A percentile compares a stretch with the other conserved stretches of the same genome.
phyloP scores from a whole-genome alignment of 2,797 vertebrate species.

The Fratercula arctica region DNA sequence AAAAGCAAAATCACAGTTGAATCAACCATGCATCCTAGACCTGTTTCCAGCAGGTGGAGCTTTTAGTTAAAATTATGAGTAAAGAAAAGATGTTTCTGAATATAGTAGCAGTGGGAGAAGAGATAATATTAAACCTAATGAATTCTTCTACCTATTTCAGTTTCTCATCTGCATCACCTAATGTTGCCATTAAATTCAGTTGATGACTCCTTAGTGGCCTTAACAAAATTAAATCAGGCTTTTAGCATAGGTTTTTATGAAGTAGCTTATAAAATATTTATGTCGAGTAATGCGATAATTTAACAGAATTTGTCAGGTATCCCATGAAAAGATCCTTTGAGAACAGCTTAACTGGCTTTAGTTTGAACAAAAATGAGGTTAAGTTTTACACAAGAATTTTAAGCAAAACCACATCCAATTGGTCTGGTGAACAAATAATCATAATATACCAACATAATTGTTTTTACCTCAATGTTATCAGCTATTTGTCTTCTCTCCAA shows the following conservation, averaged over 20 bases:
- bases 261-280: constrained; percentile 50
- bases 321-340: constrained; percentile 25
- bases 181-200: constrained; percentile 30
- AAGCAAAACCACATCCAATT: background rate
- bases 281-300: background rate
- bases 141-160: background rate
- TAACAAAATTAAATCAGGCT: constrained; percentile 42
- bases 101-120: background rate
- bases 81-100: background rate
- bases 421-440: background rate
- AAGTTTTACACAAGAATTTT: background rate
- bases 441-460: background rate
- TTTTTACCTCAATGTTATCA: constrained; percentile 87
- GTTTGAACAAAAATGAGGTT: background rate
- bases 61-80: constrained; percentile 40
- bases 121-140: background rate
- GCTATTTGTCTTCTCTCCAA: constrained; percentile 82
- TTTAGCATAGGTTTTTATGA: constrained; percentile 29
- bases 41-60: constrained; percentile 64
- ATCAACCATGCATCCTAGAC: background rate
- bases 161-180: constrained; percentile 25
- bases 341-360: constrained; percentile 8
- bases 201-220: constrained; percentile 25
- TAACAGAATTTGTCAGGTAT: constrained; percentile 39
- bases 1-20: background rate